These are phyloP conservation scores for Synergus gifuensis DNA, from an alignment of 2,888 invertebrate species.

Conservation along the genomic window DNA sequence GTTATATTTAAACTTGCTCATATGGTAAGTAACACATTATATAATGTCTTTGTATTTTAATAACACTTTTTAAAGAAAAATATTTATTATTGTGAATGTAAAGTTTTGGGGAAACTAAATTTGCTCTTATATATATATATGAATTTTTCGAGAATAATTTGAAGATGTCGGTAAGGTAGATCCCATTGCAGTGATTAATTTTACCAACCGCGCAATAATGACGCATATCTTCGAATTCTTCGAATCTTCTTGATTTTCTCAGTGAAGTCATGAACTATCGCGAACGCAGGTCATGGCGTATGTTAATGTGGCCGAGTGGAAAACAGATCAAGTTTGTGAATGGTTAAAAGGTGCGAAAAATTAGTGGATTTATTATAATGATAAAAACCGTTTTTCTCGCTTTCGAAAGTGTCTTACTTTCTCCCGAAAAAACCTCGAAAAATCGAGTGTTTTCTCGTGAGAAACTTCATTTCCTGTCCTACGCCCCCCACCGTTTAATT, in stretches of 20 bases:
- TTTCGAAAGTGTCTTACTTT: background rate
- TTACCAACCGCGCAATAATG: background rate
- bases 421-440: background rate
- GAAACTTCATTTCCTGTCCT: slow-evolving; percentile 36
- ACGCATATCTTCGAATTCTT: background rate
- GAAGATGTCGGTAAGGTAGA: background rate
- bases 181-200: background rate
- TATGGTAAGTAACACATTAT: no score
- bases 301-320: slow-evolving; percentile 93
- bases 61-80: no score
- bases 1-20: no score
- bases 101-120: no score
- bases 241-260: background rate
- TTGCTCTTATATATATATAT: no score
- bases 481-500: slow-evolving; percentile 36
- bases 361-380: slow-evolving; percentile 49
- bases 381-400: slow-evolving; percentile 37
- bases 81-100: no score
- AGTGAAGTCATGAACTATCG: slow-evolving; percentile 27
- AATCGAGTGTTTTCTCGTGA: slow-evolving; percentile 24
- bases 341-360: slow-evolving; percentile 88
- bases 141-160: no score
- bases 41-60: no score
- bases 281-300: slow-evolving; percentile 83
- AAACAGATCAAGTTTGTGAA: slow-evolving; percentile 92